These are phyloP conservation scores for Dinocampus coccinellae DNA, from an alignment of 2,888 invertebrate genomes.

Conservation along the genomic window DNA sequence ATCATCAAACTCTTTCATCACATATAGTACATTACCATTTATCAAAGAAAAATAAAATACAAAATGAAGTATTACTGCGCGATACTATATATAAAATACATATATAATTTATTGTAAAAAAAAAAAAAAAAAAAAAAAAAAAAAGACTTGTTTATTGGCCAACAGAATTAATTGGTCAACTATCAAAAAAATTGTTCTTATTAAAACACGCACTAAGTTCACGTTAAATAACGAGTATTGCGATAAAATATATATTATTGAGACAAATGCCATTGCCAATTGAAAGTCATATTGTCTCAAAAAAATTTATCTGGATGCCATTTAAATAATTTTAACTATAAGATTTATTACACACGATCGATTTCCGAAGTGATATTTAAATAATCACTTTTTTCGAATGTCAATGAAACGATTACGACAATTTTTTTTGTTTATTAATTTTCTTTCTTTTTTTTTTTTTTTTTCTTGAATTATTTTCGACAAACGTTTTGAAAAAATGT, in stretches of 20 bases:
- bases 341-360: neutral
- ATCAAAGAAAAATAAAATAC: neutral
- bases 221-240: constrained; percentile 12
- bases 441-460: constrained; percentile 24
- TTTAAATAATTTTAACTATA: constrained; percentile 33
- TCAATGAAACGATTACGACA: constrained; percentile 32
- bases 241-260: constrained; percentile 3
- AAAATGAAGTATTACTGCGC: constrained; percentile 4
- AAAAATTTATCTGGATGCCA: constrained; percentile 44
- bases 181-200: constrained; percentile 25
- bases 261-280: neutral
- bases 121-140: constrained; percentile 20
- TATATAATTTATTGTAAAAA: constrained; percentile 16
- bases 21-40: neutral
- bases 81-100: constrained; percentile 19
- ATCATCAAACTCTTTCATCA: neutral
- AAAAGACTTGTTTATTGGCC: constrained; percentile 26
- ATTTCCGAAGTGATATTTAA: constrained; percentile 17
- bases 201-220: constrained; percentile 7
- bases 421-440: too few relatives aligned
- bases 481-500: constrained; percentile 38
- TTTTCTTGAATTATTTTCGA: constrained; percentile 34
- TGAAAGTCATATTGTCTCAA: constrained; percentile 6
- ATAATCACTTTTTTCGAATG: constrained; percentile 33
- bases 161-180: constrained; percentile 4